Conservation (phyloP, 2,113 vertebrate species). For the Neolamprologus tretocephalus region DNA sequence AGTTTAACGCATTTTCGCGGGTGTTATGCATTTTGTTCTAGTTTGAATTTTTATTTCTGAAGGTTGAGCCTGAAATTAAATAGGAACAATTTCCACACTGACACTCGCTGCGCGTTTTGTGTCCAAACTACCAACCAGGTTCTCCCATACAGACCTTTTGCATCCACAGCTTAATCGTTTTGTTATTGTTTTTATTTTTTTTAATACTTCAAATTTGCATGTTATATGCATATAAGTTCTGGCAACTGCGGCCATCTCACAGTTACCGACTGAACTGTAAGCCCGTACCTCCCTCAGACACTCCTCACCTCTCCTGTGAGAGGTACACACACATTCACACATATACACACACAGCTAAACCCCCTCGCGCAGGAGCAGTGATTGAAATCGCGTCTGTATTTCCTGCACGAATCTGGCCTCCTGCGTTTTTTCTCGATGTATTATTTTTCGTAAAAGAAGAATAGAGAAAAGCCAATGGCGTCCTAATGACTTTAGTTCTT, state of each 20-base stretch:
- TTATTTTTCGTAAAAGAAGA: not conserved
- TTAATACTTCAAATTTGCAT: not conserved
- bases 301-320: not conserved
- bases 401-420: not conserved
- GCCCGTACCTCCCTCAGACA: not conserved
- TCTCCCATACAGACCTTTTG: not conserved
- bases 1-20: not conserved
- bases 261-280: not conserved
- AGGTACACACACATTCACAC: not conserved
- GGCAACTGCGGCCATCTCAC: not conserved
- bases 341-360: not conserved
- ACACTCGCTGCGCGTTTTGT: not conserved
- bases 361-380: not conserved
- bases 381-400: not conserved
- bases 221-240: not conserved
- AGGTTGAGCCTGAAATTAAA: not conserved
- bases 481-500: not conserved
- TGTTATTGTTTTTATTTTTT: not conserved
- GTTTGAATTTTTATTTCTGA: not conserved
- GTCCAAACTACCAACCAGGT: not conserved
- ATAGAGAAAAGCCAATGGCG: not conserved
- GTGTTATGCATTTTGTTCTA: not conserved
- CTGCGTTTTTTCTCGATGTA: not conserved
- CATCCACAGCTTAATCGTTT: not conserved
- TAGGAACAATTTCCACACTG: not conserved